Percentiles rank a stretch among this genome's conserved stretches.
Conservation (phyloP, 2,888 invertebrate genomes). For the Volucella inflata region DNA sequence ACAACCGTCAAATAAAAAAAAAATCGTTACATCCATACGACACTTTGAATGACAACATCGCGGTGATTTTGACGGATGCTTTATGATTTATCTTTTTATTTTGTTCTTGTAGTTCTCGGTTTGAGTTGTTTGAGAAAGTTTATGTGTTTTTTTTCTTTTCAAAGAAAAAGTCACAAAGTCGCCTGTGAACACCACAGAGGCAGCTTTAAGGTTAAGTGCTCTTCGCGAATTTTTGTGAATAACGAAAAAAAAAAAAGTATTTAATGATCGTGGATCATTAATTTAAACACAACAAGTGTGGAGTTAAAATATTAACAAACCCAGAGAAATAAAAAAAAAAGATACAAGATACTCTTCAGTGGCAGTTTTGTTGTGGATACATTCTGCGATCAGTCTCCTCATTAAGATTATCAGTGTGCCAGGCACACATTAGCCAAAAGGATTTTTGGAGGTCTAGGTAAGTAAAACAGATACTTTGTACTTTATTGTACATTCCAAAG, state of each 20-base stretch:
- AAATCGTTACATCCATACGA: conserved; percentile 60
- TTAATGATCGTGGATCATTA: conserved; percentile 60
- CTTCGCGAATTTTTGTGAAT: conserved; percentile 44
- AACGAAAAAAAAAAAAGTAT: conserved; percentile 18
- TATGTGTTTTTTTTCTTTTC: conserved; percentile 39
- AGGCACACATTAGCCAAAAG: conserved; percentile 47
- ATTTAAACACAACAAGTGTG: conserved; percentile 64
- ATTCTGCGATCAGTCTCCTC: conserved; percentile 38
- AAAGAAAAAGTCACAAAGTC: neutral
- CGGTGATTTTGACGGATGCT: conserved; percentile 64
- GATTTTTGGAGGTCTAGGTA: conserved; percentile 68
- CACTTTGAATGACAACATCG: conserved; percentile 56
- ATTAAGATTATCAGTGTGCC: conserved; percentile 40
- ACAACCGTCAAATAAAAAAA: conserved; percentile 17
- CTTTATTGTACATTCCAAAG: neutral
- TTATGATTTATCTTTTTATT: conserved; percentile 47
- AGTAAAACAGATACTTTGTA: conserved; percentile 36
- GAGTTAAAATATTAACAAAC: conserved; percentile 26
- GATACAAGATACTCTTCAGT: conserved; percentile 29
- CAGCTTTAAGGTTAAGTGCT: conserved; percentile 38
- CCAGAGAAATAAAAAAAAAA: conserved; percentile 11
- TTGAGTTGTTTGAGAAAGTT: conserved; percentile 51
- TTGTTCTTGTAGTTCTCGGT: conserved; percentile 13
- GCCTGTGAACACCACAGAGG: conserved; percentile 18
- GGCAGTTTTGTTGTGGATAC: conserved; percentile 66